A percentile compares a stretch with the other conserved stretches of the same genome.
phyloP scores from a whole-genome alignment of 2,888 invertebrate species.

The Meiosimyza decipiens region DNA sequence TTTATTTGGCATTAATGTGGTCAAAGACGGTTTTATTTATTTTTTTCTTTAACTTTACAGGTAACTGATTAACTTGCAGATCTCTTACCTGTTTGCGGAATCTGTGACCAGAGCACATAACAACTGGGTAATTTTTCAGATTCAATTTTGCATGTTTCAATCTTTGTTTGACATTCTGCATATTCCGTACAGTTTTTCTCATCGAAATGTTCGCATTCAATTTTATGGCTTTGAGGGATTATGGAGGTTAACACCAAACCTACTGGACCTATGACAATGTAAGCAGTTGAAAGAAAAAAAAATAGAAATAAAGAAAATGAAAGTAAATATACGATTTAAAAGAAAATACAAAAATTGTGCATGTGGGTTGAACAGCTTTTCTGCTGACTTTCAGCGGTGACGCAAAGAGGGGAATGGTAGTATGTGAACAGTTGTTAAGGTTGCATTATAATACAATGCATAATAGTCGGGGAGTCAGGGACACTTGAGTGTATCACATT shows the following conservation, averaged over 20 bases:
- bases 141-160: slow-evolving; percentile 69
- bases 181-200: slow-evolving; percentile 68
- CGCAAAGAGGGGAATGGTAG: not conserved
- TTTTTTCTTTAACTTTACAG: slow-evolving; percentile 12
- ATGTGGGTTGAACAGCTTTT: slow-evolving; percentile 21
- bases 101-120: slow-evolving; percentile 83
- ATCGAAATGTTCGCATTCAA: slow-evolving; percentile 62
- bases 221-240: slow-evolving; percentile 54
- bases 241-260: slow-evolving; percentile 47
- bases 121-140: slow-evolving; percentile 83
- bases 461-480: too few relatives aligned
- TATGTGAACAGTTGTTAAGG: not conserved
- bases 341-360: slow-evolving; percentile 31
- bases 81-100: slow-evolving; percentile 72
- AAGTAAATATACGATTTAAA: slow-evolving; percentile 19
- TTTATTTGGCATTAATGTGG: not conserved
- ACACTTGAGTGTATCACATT: too few relatives aligned
- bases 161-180: slow-evolving; percentile 70
- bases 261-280: slow-evolving; percentile 35
- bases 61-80: not conserved
- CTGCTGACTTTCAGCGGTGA: not conserved
- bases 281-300: slow-evolving; percentile 28
- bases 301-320: slow-evolving; percentile 28
- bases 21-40: not conserved
- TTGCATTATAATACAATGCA: too few relatives aligned